phyloP scores from a whole-genome alignment of 2,888 invertebrate species.

The Phanerotoma sp. region DNA sequence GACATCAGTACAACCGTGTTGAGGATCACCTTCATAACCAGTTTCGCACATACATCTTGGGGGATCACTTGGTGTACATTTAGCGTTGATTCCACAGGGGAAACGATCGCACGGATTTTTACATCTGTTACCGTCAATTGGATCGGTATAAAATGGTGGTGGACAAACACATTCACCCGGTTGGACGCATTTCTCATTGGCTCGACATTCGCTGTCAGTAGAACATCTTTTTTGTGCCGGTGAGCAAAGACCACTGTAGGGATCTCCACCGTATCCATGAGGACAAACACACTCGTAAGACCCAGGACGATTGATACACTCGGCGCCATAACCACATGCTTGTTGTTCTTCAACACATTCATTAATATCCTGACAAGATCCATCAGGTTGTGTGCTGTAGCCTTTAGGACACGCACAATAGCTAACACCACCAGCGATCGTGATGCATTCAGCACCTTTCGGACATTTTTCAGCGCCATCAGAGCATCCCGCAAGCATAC shows the following conservation, averaged over 20 bases:
- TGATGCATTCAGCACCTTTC: slow-evolving; percentile 84
- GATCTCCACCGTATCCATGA: slow-evolving; percentile 77
- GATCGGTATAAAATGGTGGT: slow-evolving; percentile 85
- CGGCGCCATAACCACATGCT: slow-evolving; percentile 83
- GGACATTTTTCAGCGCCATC: slow-evolving; percentile 75
- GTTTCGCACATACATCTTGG: slow-evolving; percentile 86
- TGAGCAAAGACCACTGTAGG: slow-evolving; percentile 79
- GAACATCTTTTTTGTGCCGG: slow-evolving; percentile 81
- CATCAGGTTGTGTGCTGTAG: slow-evolving; percentile 73
- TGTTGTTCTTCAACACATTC: slow-evolving; percentile 77
- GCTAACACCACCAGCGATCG: slow-evolving; percentile 85
- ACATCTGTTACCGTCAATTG: slow-evolving; percentile 79
- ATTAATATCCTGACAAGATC: slow-evolving; percentile 82
- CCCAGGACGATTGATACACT: slow-evolving; percentile 79
- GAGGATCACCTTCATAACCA: slow-evolving; percentile 84
- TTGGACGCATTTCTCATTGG: slow-evolving; percentile 88
- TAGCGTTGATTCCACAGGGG: slow-evolving; percentile 86
- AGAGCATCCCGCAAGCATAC: slow-evolving; percentile 82
- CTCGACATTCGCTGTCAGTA: slow-evolving; percentile 78
- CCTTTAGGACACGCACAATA: slow-evolving; percentile 93
- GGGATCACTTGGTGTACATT: slow-evolving; percentile 86
- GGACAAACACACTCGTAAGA: slow-evolving; percentile 81
- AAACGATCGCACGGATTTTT: slow-evolving; percentile 90
- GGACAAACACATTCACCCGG: slow-evolving; percentile 91
- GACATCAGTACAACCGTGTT: slow-evolving; percentile 80